These are phyloP conservation scores for Papilio helenus DNA, from an alignment of 1,140 invertebrate species.

Conservation along the genomic window DNA sequence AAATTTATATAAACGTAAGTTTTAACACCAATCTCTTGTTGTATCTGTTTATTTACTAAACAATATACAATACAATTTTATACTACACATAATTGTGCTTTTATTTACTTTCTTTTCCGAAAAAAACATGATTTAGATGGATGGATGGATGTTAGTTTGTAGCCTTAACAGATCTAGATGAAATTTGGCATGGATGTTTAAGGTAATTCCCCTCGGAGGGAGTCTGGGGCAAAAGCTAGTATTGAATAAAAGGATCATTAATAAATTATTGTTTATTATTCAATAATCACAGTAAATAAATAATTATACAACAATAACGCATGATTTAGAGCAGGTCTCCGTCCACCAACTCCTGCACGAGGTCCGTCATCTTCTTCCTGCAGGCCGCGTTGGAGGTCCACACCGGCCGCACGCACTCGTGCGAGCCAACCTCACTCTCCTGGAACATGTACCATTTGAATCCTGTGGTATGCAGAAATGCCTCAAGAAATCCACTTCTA, in stretches of 20 bases:
- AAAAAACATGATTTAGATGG: not conserved
- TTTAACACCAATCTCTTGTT: constrained; percentile 72
- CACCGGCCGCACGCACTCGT: constrained; percentile 65
- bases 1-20: constrained; percentile 58
- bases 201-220: no score
- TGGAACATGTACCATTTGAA: constrained; percentile 46
- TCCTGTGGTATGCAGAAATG: not conserved
- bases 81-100: constrained; percentile 48
- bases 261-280: not conserved
- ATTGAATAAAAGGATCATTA: not conserved
- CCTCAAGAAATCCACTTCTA: not conserved
- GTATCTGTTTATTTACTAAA: constrained; percentile 76
- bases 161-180: no score
- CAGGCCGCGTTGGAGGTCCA: constrained; percentile 83
- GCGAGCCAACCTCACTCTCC: constrained; percentile 62
- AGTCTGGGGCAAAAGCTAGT: no score
- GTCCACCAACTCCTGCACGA: constrained; percentile 85
- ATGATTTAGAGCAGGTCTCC: constrained; percentile 49
- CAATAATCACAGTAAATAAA: constrained; percentile 28
- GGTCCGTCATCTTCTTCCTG: constrained; percentile 84
- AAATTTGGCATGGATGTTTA: no score
- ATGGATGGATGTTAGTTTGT: no score
- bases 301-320: not conserved
- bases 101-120: constrained; percentile 38
- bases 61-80: constrained; percentile 75